A percentile compares a stretch with the other conserved stretches of the same genome.
Evolutionary conservation across 2,888 invertebrate species (phyloP).

Genomic region (Brachylomia viminalis): DNA sequence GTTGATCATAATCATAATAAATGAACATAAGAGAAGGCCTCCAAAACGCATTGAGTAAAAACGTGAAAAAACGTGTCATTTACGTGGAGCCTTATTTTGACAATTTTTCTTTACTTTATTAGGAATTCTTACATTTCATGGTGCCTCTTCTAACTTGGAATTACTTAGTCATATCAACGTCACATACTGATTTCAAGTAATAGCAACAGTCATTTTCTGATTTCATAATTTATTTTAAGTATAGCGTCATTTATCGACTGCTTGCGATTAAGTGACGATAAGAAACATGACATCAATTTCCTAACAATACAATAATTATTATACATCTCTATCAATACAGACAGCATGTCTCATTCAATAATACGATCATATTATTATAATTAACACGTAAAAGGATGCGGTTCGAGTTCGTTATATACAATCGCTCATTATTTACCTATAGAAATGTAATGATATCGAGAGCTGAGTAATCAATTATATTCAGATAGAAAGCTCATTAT

Average conservation of each 20-base stretch:
- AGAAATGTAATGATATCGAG: conserved; percentile 28
- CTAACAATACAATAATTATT: background rate
- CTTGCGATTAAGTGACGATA: conserved; percentile 11
- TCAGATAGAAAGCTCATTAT: conserved; percentile 59
- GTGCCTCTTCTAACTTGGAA: background rate
- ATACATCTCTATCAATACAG: conserved; percentile 15
- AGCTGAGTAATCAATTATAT: conserved; percentile 50
- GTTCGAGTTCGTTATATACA: conserved; percentile 9
- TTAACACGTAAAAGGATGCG: conserved; percentile 25
- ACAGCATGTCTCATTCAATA: conserved; percentile 36
- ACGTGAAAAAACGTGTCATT: background rate
- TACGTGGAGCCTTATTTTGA: background rate
- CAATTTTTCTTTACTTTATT: background rate
- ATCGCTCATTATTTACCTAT: conserved; percentile 28
- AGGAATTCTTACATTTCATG: background rate
- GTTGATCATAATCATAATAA: conserved; percentile 25
- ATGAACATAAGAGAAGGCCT: conserved; percentile 19
- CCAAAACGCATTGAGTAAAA: background rate
- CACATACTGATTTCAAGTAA: background rate
- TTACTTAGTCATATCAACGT: background rate
- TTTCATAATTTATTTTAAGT: background rate
- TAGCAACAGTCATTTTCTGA: background rate
- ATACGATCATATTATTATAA: conserved; percentile 24
- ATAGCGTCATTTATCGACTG: background rate
- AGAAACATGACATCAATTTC: conserved; percentile 25